Base-by-base conservation (phyloP, 2,113 vertebrate species). In the Phalacrocorax pelagicus region DNA sequence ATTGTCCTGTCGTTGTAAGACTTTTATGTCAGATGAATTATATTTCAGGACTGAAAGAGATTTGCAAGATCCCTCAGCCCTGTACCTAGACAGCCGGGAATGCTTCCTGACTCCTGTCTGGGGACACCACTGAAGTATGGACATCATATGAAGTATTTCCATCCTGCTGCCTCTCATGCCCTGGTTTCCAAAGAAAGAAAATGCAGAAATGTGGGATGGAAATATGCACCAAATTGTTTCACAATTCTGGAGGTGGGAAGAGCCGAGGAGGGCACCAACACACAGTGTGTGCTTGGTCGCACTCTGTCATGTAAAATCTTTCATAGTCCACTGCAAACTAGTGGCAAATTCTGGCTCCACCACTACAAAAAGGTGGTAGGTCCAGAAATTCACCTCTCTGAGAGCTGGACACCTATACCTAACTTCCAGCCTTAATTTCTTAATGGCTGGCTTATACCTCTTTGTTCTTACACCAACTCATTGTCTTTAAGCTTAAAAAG, bases 401-500 rank as follows among this genome's bases (percentile, higher is more conserved):
- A 78, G 54, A 61, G 17, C 40, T 87, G 49, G 54, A 90, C 87
- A 90, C 19, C 51, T 75, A 62, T 23, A 83, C 8, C 21, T 72
- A 13, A 14, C 66, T 86, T 90, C 59, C 79, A 94, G 22, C 18
- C 44, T 78, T 38, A 80, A 62, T 92, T 91, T 90, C 79, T 55
- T 92, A 86, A 88, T 83, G 46, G 15, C 30, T 88, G 19, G 20
- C 26, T 93, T 73, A 46, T 70, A 47, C 8, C 15, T 58, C 79
- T 96, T 80, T 96, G 67, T 95, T 96, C 88, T 74, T 42, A 40
- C 12, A 85, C 92, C 85, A 93, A 52, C 38, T 93, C 36, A 82
- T 96, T 96, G 93, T 96, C 81, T 92, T 92, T 51, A 62, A 90
- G 27, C 46, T 94, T 88, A 66, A 38, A 95, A 92, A 85, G 15